These are phyloP conservation scores for Erpetoichthys calabaricus DNA, from an alignment of 2,797 vertebrate genomes.

Conservation along the genomic window DNA sequence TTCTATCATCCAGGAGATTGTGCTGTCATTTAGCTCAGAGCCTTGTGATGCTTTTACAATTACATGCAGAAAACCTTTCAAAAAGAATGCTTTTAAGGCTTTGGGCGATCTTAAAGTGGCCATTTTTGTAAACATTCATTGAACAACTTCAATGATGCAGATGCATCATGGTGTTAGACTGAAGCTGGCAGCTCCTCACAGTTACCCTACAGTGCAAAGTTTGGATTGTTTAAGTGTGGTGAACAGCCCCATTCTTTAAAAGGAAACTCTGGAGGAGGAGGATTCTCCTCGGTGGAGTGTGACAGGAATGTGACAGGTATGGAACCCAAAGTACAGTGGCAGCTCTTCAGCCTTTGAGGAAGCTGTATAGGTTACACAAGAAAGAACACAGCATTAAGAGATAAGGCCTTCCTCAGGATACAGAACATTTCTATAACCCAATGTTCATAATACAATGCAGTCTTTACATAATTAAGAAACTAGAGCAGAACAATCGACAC, in stretches of 20 bases:
- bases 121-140: constrained; percentile 8
- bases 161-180: constrained; percentile 5
- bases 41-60: constrained; percentile 19
- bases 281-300: constrained; percentile 34
- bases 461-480: no score
- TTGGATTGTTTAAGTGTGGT: constrained; percentile 8
- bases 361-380: constrained; percentile 37
- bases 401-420: constrained; percentile 12
- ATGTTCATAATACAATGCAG: not conserved
- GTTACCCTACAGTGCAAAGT: constrained; percentile 15
- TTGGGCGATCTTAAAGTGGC: constrained; percentile 11
- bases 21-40: constrained; percentile 30
- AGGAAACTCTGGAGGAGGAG: constrained; percentile 31
- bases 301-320: constrained; percentile 41
- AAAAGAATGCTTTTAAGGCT: constrained; percentile 15
- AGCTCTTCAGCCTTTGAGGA: constrained; percentile 39
- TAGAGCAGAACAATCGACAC: no score
- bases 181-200: constrained; percentile 16
- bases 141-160: not conserved
- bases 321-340: constrained; percentile 38
- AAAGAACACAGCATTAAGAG: constrained; percentile 11
- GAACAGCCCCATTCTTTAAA: constrained; percentile 26
- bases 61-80: constrained; percentile 19
- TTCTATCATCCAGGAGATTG: constrained; percentile 9
- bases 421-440: not conserved